Evolutionary conservation across 2,113 vertebrate species (phyloP), one percentile per base, ranked within the genome.

Genomic region (Oreochromis aureus): DNA sequence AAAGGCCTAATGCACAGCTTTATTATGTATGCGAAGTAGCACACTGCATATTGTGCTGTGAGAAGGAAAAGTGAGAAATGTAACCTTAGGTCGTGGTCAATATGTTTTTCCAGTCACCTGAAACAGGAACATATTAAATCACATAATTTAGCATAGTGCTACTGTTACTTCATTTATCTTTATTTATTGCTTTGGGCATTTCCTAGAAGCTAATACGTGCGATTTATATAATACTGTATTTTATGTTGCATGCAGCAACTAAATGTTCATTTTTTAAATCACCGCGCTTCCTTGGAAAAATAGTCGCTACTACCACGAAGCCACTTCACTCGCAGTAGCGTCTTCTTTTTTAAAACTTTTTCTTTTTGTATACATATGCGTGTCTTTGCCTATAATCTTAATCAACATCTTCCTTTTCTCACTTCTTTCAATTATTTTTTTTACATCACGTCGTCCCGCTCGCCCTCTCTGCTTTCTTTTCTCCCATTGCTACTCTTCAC

Each of bases 11-110:
- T 87, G 71, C 84, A 69, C 81, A 53, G 80, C 8, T 92, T 51
- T 46, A 83, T 90, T 86, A 88, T 89, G 82, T 85, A 88, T 92
- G 86, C 39, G 12, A 82, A 87, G 58, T 36, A 78, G 19, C 61
- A 24, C 22, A 1, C 11, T 82, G 55, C 63, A 85, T 87, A 66
- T 55, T 54, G 55, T 82, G 48, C 54, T 86, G 32, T 51, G 3
- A 48, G 18, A 69, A 16, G 36, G 9, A 86, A 46, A 59, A 59
- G 39, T 51, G 10, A 85, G 19, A n/a, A 80, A 83, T 27, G 63
- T 80, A 58, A 79, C 73, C 18, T 85, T 18, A n/a, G 36, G 32
- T 58, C 48, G 3, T 18, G n/a, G 78, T 88, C 73, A 32, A 34
- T 53, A n/a, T 61, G 6, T 63, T 44, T 84, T 58, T 81, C 30